phyloP scores from a whole-genome alignment of 2,797 vertebrate species.

The Pangasius larnaudii region DNA sequence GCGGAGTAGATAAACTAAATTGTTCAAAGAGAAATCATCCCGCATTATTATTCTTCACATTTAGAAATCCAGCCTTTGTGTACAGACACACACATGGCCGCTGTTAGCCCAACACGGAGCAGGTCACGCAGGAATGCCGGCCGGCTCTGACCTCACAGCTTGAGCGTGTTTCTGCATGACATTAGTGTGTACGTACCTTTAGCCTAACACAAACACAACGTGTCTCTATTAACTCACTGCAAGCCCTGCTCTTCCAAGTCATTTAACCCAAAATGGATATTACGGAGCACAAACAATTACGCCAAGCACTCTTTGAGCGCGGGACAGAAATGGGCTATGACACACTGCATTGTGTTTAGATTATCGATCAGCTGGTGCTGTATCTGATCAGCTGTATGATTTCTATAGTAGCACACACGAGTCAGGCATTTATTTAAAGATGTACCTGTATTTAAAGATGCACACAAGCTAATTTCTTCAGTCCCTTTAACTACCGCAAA shows the following conservation, averaged over 20 bases:
- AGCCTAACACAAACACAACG: constrained; percentile 45
- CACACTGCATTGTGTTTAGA: not conserved
- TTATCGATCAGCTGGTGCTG: not conserved
- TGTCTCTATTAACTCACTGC: constrained; percentile 47
- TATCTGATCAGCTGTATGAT: constrained; percentile 11
- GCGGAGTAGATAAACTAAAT: not conserved
- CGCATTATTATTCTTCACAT: too few relatives aligned
- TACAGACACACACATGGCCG: not conserved
- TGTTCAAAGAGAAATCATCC: not conserved
- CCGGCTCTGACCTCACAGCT: constrained; percentile 51
- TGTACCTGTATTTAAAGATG: not conserved
- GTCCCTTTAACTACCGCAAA: not conserved
- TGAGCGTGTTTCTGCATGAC: constrained; percentile 53
- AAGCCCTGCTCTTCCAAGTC: constrained; percentile 49
- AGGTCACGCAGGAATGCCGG: constrained; percentile 56
- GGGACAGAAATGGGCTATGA: constrained; percentile 15
- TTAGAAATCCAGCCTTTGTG: not conserved
- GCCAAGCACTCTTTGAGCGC: constrained; percentile 6
- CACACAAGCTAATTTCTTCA: not conserved
- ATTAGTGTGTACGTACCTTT: constrained; percentile 55
- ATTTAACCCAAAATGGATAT: constrained; percentile 57
- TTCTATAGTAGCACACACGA: not conserved
- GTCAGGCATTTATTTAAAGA: not conserved
- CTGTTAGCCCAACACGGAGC: constrained; percentile 45
- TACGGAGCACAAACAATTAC: constrained; percentile 51